Evolutionary conservation across 1,140 invertebrate genomes (phyloP).

Genomic region (Pemphigus obesinymphae): DNA sequence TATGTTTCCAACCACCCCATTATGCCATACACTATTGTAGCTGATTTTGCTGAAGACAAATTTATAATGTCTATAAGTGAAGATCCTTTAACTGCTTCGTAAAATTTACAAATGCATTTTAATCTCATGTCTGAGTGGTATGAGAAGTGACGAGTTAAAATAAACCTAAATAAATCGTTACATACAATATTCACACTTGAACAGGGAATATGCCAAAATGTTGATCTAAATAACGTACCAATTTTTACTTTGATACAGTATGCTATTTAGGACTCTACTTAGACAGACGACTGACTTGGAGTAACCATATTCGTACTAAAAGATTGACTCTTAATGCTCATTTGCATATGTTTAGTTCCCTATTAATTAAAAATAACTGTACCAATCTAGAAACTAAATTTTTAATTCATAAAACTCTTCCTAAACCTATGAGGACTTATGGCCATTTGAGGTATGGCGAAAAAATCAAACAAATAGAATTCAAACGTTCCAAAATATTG

Average conservation of each 20-base stretch:
- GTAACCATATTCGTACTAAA: background rate
- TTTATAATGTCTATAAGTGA: background rate
- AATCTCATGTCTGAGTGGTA: background rate
- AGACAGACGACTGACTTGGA: background rate
- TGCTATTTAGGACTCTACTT: background rate
- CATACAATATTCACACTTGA: too few species aligned
- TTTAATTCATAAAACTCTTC: background rate
- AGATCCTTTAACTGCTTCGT: background rate
- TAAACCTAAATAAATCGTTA: background rate
- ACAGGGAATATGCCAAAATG: too few species aligned
- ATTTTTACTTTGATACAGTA: background rate
- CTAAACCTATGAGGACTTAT: background rate
- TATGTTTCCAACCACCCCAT: background rate
- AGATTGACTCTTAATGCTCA: background rate
- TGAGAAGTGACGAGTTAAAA: background rate
- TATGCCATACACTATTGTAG: background rate
- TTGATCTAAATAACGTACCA: too few species aligned
- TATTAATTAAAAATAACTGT: background rate
- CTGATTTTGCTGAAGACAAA: background rate
- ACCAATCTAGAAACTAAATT: background rate
- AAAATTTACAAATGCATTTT: background rate
- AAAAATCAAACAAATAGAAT: background rate
- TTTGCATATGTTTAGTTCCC: background rate
- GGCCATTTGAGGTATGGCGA: background rate
- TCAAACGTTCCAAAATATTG: background rate